Conservation (phyloP, 2,888 invertebrate species). For the Drosophila borborema region DNA sequence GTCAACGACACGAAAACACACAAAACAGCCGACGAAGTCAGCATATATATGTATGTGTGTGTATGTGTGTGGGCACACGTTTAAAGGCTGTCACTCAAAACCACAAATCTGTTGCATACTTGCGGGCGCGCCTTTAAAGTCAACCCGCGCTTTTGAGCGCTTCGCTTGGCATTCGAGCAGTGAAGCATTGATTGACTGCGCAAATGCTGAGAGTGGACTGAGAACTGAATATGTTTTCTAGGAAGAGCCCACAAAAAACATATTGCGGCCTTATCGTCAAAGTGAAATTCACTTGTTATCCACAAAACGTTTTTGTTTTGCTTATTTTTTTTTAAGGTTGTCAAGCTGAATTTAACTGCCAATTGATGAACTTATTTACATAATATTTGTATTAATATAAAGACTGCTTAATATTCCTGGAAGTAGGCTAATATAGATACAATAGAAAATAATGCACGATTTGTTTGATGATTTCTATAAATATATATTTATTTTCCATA, state of each 20-base stretch:
- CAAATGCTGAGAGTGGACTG: conserved; percentile 3
- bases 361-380: not conserved
- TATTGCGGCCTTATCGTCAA: not conserved
- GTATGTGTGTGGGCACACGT: conserved; percentile 21
- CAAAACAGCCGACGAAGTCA: conserved; percentile 19
- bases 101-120: conserved; percentile 78
- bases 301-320: not conserved
- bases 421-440: not conserved
- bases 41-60: conserved; percentile 3
- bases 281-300: not conserved
- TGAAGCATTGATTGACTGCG: conserved; percentile 60
- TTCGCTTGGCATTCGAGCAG: conserved; percentile 25
- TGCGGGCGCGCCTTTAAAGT: conserved; percentile 70
- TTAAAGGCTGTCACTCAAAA: conserved; percentile 43
- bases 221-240: not conserved
- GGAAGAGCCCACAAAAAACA: not conserved
- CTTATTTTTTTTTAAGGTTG: not conserved
- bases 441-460: too few relatives aligned
- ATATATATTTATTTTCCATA: too few relatives aligned
- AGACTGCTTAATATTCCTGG: not conserved
- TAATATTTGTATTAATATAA: not conserved
- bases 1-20: conserved; percentile 59
- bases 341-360: not conserved
- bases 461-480: not conserved
- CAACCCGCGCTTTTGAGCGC: conserved; percentile 54